Evolutionary conservation across 2,113 vertebrate genomes (phyloP).

Genomic region (Heptranchias perlo): DNA sequence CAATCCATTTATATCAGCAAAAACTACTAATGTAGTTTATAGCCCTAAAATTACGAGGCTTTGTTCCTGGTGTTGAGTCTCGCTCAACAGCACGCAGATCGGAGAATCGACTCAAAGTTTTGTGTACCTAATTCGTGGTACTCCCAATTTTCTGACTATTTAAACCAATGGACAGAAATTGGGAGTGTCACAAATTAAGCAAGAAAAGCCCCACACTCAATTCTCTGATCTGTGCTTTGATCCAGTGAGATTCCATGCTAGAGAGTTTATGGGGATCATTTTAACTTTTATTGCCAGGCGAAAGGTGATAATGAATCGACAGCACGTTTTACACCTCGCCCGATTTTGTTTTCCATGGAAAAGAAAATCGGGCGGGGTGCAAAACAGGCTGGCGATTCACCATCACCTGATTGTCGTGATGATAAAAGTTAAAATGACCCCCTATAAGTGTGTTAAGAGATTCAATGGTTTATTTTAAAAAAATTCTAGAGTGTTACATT

Average conservation of each 20-base stretch:
- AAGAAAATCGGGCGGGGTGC: background rate
- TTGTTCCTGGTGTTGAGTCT: background rate
- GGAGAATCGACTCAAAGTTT: background rate
- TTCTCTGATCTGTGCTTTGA: too few relatives aligned
- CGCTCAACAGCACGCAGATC: background rate
- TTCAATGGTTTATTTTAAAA: too few relatives aligned
- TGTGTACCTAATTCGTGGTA: background rate
- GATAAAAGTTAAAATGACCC: background rate
- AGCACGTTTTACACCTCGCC: background rate
- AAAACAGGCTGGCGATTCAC: background rate
- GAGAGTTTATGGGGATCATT: background rate
- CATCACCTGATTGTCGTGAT: background rate
- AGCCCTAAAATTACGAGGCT: background rate
- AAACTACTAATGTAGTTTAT: background rate
- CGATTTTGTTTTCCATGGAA: background rate
- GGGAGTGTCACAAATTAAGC: background rate
- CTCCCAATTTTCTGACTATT: background rate
- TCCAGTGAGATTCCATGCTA: background rate
- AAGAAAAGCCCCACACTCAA: too few relatives aligned
- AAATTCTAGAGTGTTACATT: too few relatives aligned
- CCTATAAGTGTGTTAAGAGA: background rate
- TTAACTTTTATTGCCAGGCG: background rate
- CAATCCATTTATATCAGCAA: background rate
- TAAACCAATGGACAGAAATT: background rate
- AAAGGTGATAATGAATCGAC: background rate